Base-by-base conservation (phyloP, 2,888 invertebrate genomes). In the Anagyrus pseudococci region DNA sequence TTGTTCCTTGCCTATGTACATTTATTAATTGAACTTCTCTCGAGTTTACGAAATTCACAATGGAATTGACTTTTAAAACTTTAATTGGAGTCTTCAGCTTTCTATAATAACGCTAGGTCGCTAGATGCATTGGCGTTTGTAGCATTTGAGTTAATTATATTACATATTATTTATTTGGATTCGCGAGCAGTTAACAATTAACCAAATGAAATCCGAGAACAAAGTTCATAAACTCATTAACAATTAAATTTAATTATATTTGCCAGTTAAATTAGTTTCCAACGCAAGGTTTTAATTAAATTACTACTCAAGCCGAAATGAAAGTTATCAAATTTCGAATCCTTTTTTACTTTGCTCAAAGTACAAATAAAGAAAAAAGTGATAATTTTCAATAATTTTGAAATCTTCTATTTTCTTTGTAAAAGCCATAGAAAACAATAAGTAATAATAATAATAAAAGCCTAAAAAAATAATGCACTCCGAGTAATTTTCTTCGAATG, bases 181-280 rank as follows among this genome's bases (percentile, higher is more conserved):
- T 19, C 44, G 44, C 20, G 15, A 44, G 20, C 22, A 44, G 44
- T 44, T 8, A 19, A 44, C 22, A 44, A 19, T 22, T 4, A 22
- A 13, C 44, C 22, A 20, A 19, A 44, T 44, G 44, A 20, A 17
- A 20, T 19, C 10, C 13, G 44, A 13, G 44, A 22, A 19, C 44
- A 20, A 44, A 44, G 20, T 44, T 44, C 19, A 19, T 20, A 40
- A 44, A 44, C 44, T 44, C 44, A 44, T 44, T 44, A 44, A 44
- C 44, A 44, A 44, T 44, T 44, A 19, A 44, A 44, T 44, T 15
- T 22, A 44, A 44, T 44, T 13, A 44, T 22, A 8, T 44, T 10
- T 13, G 22, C 20, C 44, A 19, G 44, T 44, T 6, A 13, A 8
- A 44, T 44, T 43, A 43, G 17, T n/a, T 43, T 19, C 19, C 8